Base-by-base conservation (phyloP, 2,888 invertebrate genomes). In the Drosophila neonasuta region DNA sequence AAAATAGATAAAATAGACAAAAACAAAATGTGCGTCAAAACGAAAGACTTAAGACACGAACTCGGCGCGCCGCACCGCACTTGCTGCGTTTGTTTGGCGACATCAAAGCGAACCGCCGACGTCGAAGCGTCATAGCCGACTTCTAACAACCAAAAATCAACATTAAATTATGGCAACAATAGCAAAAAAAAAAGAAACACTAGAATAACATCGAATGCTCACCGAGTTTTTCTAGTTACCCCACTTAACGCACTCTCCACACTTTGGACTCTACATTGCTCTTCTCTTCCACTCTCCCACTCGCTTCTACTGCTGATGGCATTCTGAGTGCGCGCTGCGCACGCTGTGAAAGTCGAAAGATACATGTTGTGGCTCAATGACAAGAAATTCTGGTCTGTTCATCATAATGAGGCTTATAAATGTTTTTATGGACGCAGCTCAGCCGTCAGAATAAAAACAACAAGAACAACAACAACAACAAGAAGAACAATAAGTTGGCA, bases 331-430 rank as follows among this genome's bases (percentile, higher is more conserved):
- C 63, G 69, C 63, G 54, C 32, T 32, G 32, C 60, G 55, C 67
- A 72, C 66, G 77, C 76, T 77, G 77, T 75, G 82, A 88, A 87
- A 84, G 86, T 85, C 74, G 61, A 46, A 60, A 61, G 46, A 68
- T 42, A 54, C 32, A 32, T 54, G 36, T 44, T 70, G 71, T 44
- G 54, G 64, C 78, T 83, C 75, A 80, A 78, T 75, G 71, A 79
- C 87, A 77, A 84, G 86, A 86, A 86, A 84, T 84, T 87, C 86
- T 84, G 74, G 82, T 86, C 84, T 80, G 36, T n/a, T 36, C 36
- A 36, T 78, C 76, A 87, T 86, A 82, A 87, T 84, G 82, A 86
- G 83, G 73, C 87, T 81, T 81, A 82, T 82, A 87, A 82, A 87
- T 81, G 77, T 77, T 86, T 82, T 83, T 86, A 86, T 83, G 86